Percentiles rank a stretch among this genome's conserved stretches.
Evolutionary conservation across 2,113 vertebrate species (phyloP).

Genomic region (Alligator mississippiensis): DNA sequence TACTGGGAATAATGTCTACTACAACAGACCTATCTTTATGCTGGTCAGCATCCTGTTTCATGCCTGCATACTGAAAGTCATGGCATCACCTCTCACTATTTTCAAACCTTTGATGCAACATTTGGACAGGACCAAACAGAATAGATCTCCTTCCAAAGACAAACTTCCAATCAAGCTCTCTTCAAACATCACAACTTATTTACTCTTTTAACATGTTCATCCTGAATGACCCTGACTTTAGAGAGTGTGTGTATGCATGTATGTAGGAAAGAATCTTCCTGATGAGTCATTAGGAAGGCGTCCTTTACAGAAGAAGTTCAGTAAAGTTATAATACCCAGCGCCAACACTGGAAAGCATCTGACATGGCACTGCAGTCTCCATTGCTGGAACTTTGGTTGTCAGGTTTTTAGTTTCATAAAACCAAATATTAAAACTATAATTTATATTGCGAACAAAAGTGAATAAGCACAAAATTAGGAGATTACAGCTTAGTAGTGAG

Average conservation of each 20-base stretch:
- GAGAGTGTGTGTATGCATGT: not conserved
- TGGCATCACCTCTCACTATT: not conserved
- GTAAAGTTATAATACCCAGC: not conserved
- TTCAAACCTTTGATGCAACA: not conserved
- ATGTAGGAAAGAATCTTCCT: not conserved
- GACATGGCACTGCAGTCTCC: not conserved
- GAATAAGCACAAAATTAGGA: not conserved
- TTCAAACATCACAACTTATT: not conserved
- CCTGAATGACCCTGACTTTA: not conserved
- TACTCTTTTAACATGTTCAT: not conserved
- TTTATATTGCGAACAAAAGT: not conserved
- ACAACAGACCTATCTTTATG: not conserved
- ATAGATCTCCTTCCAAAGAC: not conserved
- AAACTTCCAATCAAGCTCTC: not conserved
- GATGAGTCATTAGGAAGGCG: not conserved
- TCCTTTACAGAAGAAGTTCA: not conserved
- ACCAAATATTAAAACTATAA: not conserved
- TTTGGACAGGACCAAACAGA: not conserved
- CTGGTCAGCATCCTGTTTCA: not conserved
- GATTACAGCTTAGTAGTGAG: not conserved
- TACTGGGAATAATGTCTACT: not conserved
- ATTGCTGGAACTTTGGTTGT: not conserved
- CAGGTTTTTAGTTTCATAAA: not conserved
- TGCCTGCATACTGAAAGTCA: conserved; percentile 24
- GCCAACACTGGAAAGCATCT: not conserved